A percentile compares a stretch with the other conserved stretches of the same genome.
Evolutionary conservation across 2,113 vertebrate genomes (phyloP).

Genomic region (Hirundichthys speculiger): DNA sequence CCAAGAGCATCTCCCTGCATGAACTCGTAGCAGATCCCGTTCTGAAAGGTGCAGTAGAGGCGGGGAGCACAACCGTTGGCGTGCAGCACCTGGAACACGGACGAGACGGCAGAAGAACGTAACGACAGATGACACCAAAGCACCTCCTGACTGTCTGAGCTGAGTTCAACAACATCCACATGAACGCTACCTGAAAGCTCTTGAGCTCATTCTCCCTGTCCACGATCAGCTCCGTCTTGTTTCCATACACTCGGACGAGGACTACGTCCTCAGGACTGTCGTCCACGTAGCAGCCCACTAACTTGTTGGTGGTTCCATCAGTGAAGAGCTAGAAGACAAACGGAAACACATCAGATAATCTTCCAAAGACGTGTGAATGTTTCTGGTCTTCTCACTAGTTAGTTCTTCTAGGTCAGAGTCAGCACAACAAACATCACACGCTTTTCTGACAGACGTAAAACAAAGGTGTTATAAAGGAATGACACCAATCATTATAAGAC

Average conservation of each 20-base stretch:
- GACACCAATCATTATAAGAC: no score
- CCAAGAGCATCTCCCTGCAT: slow-evolving; percentile 91
- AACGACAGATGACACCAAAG: no score
- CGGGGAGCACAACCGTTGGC: slow-evolving; percentile 93
- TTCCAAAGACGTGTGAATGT: no score
- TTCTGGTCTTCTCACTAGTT: no score
- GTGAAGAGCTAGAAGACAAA: slow-evolving; percentile 87
- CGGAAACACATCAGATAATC: no score
- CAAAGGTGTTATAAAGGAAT: no score
- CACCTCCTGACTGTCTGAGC: neutral
- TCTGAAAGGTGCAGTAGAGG: slow-evolving; percentile 96
- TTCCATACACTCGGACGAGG: slow-evolving; percentile 92
- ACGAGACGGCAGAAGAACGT: neutral
- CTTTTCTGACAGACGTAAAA: no score
- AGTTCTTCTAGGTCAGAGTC: no score
- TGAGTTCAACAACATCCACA: neutral
- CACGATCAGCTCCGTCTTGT: slow-evolving; percentile 94
- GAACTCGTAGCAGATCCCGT: slow-evolving; percentile 97
- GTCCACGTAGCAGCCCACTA: slow-evolving; percentile 92
- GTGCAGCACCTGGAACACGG: slow-evolving; percentile 80
- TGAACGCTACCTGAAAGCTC: slow-evolving; percentile 86
- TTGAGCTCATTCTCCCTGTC: slow-evolving; percentile 94
- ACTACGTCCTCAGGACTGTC: slow-evolving; percentile 88
- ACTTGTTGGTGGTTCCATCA: slow-evolving; percentile 97
- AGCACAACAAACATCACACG: no score